These are phyloP conservation scores for Onthophagus taurus DNA, from an alignment of 1,140 invertebrate species.

Conservation along the genomic window DNA sequence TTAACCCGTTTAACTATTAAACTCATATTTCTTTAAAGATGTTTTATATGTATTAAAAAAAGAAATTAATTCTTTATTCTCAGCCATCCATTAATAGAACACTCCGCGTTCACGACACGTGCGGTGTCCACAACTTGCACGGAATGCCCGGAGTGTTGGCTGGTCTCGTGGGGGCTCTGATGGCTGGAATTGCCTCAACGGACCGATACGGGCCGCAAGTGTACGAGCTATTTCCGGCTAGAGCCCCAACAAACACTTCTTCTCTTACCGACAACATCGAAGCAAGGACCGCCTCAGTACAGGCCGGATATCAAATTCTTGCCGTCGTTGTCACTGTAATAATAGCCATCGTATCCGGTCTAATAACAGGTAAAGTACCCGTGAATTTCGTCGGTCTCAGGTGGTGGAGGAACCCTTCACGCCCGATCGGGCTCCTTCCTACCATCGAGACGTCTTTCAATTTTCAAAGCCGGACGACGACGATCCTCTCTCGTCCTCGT, in stretches of 20 bases:
- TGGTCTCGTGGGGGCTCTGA: conserved; percentile 66
- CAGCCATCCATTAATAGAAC: conserved; percentile 63
- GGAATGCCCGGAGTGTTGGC: conserved; percentile 88
- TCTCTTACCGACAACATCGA: conserved; percentile 34
- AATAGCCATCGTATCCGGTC: conserved; percentile 64
- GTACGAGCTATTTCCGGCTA: conserved; percentile 48
- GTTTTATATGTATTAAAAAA: neutral
- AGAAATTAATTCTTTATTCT: conserved; percentile 16
- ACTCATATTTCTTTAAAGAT: neutral
- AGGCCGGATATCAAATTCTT: conserved; percentile 71
- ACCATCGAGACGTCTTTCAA: too few relatives aligned
- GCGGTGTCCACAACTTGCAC: conserved; percentile 92
- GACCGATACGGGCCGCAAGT: conserved; percentile 43
- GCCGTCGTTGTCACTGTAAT: conserved; percentile 60
- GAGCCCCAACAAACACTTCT: conserved; percentile 24
- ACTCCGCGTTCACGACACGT: conserved; percentile 79
- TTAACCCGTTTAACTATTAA: too few relatives aligned
- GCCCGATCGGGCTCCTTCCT: too few relatives aligned
- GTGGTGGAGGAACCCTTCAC: neutral
- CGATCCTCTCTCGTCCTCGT: too few relatives aligned
- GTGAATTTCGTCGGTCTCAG: neutral
- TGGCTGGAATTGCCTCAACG: conserved; percentile 61
- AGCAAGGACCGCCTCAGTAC: conserved; percentile 53
- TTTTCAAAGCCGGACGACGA: too few relatives aligned
- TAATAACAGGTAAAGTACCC: conserved; percentile 62